Percentiles rank a stretch among this genome's conserved stretches.
Evolutionary conservation across 2,888 invertebrate genomes (phyloP).

Genomic region (Perithous albicinctus): DNA sequence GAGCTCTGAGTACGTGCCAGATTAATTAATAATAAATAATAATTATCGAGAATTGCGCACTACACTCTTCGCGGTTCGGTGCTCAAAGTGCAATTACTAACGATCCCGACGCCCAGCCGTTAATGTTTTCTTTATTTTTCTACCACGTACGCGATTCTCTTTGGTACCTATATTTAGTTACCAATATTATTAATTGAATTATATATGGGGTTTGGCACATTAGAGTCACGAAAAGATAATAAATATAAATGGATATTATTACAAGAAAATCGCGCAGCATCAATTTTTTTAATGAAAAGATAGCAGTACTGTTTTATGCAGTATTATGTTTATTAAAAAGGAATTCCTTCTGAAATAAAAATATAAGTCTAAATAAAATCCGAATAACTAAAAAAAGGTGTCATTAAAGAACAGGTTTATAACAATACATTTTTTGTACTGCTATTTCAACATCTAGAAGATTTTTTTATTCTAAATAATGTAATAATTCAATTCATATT

Average conservation of each 20-base stretch:
- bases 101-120: slow-evolving; percentile 6
- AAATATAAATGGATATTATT: neutral
- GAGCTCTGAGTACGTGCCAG: slow-evolving; percentile 23
- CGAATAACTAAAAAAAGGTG: too few species aligned
- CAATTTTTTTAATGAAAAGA: too few species aligned
- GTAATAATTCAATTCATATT: too few species aligned
- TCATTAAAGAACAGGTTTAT: too few species aligned
- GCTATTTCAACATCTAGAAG: too few species aligned
- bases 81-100: slow-evolving; percentile 42
- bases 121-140: slow-evolving; percentile 11
- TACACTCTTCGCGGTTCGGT: slow-evolving; percentile 7
- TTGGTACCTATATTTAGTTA: neutral
- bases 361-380: too few species aligned
- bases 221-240: too few species aligned
- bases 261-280: neutral
- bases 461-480: too few species aligned
- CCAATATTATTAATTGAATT: neutral
- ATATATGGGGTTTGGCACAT: neutral
- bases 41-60: slow-evolving; percentile 36
- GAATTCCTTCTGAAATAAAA: too few species aligned
- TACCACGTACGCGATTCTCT: neutral
- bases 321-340: too few species aligned
- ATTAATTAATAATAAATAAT: slow-evolving; percentile 62
- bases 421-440: too few species aligned
- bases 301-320: too few species aligned